Conservation (phyloP, 1,140 invertebrate genomes). For the Propsilocerus akamusi region DNA sequence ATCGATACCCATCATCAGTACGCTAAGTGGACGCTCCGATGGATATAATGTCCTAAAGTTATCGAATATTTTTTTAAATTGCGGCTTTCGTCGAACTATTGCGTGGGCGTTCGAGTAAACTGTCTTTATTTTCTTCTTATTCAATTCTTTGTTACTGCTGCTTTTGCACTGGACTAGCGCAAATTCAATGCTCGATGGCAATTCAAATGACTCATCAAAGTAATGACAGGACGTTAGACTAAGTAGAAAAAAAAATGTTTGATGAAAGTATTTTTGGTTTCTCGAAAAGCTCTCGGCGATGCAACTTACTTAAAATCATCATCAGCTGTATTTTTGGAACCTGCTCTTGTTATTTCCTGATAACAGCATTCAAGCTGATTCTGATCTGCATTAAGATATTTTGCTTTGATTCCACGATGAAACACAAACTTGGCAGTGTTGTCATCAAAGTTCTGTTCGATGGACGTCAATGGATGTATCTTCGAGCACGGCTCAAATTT, state of each 20-base stretch:
- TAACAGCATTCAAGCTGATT: constrained; percentile 30
- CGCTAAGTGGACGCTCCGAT: constrained; percentile 14
- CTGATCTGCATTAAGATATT: constrained; percentile 13
- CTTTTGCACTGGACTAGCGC: constrained; percentile 27
- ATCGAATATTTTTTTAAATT: constrained; percentile 13
- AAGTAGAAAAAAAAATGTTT: constrained; percentile 8
- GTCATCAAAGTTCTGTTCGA: constrained; percentile 16
- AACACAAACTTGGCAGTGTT: constrained; percentile 15
- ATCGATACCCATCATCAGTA: constrained; percentile 63
- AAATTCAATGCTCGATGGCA: constrained; percentile 26
- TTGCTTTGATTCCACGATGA: constrained; percentile 14
- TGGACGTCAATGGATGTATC: constrained; percentile 25
- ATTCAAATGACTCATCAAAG: constrained; percentile 17
- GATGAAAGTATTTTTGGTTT: no score
- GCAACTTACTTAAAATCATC: constrained; percentile 29
- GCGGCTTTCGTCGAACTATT: constrained; percentile 14
- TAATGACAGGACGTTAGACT: constrained; percentile 18
- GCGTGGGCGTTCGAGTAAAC: constrained; percentile 20
- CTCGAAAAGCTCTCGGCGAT: no score
- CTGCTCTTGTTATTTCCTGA: constrained; percentile 24
- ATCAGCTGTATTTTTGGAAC: constrained; percentile 17
- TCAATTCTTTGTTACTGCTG: background rate
- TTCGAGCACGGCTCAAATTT: constrained; percentile 35
- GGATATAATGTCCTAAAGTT: constrained; percentile 15
- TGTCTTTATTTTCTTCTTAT: constrained; percentile 10